Evolutionary conservation across 2,797 vertebrate species (phyloP).

Genomic region (Urosaurus nigricauda): DNA sequence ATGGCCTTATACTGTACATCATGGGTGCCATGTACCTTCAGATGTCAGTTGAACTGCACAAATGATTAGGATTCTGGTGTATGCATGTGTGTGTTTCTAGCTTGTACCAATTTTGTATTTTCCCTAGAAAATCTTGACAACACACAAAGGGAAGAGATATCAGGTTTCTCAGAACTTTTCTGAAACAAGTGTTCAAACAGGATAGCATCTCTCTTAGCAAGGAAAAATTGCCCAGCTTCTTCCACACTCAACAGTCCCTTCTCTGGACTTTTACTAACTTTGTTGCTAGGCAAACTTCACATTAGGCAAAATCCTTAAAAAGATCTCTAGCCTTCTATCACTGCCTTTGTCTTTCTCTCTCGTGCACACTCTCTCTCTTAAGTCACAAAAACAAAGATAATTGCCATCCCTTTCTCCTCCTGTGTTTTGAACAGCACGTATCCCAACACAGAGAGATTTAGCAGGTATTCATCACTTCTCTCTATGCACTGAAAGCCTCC

Average conservation of each 20-base stretch:
- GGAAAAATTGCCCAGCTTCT: background rate
- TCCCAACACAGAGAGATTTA: background rate
- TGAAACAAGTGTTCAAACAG: background rate
- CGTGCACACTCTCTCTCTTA: no score
- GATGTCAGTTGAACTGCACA: no score
- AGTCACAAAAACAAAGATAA: background rate
- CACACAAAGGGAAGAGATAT: background rate
- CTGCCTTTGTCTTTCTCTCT: no score
- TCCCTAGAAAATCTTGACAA: background rate
- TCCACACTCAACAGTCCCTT: no score
- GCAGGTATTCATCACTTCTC: background rate
- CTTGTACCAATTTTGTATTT: background rate
- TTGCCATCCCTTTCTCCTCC: background rate
- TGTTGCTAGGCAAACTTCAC: background rate
- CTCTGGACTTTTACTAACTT: background rate
- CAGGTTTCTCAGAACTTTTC: background rate
- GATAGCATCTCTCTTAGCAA: background rate
- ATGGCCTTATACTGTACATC: no score
- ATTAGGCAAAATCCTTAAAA: conserved; percentile 66
- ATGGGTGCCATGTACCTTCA: no score
- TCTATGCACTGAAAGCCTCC: background rate
- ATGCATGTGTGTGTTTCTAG: background rate
- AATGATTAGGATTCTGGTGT: background rate
- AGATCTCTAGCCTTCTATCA: no score
- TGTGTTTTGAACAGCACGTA: background rate